Evolutionary conservation across 2,888 invertebrate species (phyloP), one percentile per base, ranked within the genome.

Genomic region (Leptinotarsa peninsularis): DNA sequence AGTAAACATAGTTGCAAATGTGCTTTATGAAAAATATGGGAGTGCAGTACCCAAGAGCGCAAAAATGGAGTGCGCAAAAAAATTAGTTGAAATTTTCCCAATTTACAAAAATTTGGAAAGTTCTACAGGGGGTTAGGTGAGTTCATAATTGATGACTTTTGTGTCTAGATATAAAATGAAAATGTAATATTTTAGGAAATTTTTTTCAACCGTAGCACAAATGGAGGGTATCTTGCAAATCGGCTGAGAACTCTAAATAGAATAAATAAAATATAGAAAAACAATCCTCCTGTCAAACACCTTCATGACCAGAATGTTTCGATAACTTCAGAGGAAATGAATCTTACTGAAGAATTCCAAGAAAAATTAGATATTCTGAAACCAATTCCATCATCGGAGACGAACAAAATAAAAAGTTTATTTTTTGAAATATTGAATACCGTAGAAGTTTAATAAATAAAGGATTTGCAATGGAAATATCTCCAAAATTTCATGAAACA

Each of bases 211-310:
- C 67, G 50, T 14, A 43, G 14, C 49, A 67, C 67, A 3, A 43
- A 67, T 67, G 67, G 49, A 18, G 67, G 18, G n/a, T 67, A 67
- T 21, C 43, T 18, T 14, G 67, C 49, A 4, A 67, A 67, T 49
- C 17, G 67, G 13, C 49, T 49, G 21, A 67, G 50, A 67, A 67
- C 67, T n/a, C 15, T 67, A 2, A 50, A 67, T 14, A 67, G 18
- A 21, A 67, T 67, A 18, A 21, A 67, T 49, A 18, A 67, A 49
- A 13, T 49, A 18, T 14, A 67, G 21, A 67, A 15, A 18, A 43
- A 43, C 10, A 43, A 43, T 43, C 43, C 10, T 43, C 10, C 10
- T 43, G 43, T 0, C 43, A 43, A 43, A 43, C 43, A 43, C 43
- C 43, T 43, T 43, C 43, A 43, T 43, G 43, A 10, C 10, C 33